phyloP scores from a whole-genome alignment of 2,113 vertebrate genomes.

The Thymallus thymallus region DNA sequence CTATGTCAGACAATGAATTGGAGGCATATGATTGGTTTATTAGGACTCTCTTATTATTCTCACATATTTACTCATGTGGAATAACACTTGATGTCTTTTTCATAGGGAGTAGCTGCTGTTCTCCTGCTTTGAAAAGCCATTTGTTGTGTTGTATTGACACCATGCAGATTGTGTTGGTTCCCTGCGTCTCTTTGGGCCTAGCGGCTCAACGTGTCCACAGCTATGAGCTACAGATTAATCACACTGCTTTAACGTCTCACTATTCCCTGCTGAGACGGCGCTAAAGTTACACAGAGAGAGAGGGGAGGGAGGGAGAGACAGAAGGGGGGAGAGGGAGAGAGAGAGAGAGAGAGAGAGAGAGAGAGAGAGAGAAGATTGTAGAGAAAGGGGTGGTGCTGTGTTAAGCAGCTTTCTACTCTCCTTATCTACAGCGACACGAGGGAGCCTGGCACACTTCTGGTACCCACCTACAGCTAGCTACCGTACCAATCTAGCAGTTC shows the following conservation, averaged over 20 bases:
- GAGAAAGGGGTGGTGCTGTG: background rate
- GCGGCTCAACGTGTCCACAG: slow-evolving; percentile 46
- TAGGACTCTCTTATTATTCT: background rate
- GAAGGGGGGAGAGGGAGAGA: slow-evolving; percentile 26
- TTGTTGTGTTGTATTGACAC: slow-evolving; percentile 22
- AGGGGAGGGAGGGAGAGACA: slow-evolving; percentile 19
- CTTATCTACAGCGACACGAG: slow-evolving; percentile 16
- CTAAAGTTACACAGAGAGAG: slow-evolving; percentile 44
- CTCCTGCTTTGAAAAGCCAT: slow-evolving; percentile 32
- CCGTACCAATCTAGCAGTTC: slow-evolving; percentile 10
- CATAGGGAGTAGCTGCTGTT: slow-evolving; percentile 9
- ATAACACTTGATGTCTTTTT: slow-evolving; percentile 26
- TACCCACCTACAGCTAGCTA: background rate
- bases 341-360: slow-evolving; percentile 17
- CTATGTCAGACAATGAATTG: background rate
- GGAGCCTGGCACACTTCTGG: slow-evolving; percentile 15
- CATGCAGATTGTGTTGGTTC: slow-evolving; percentile 24
- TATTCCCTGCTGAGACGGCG: slow-evolving; percentile 62
- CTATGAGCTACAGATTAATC: slow-evolving; percentile 49
- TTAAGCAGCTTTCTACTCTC: slow-evolving; percentile 43
- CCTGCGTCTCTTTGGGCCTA: slow-evolving; percentile 18
- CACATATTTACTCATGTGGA: background rate
- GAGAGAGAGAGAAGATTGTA: slow-evolving; percentile 12
- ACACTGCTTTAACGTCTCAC: slow-evolving; percentile 52
- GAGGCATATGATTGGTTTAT: background rate